Conservation (phyloP, 2,113 vertebrate species). For the Leucoraja erinaceus region DNA sequence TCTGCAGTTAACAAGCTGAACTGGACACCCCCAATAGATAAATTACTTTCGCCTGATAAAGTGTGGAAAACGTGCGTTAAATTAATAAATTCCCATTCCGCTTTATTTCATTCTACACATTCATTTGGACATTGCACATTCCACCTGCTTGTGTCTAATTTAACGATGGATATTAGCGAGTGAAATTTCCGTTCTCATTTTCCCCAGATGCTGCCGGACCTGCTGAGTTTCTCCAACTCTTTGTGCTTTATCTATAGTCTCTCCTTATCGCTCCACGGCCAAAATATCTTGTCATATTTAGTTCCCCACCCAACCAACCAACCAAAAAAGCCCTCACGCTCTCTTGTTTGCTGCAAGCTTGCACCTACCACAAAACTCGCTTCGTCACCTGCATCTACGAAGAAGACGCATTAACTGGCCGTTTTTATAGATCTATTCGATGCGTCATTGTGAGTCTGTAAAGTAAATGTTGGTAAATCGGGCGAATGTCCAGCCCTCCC, state of each 20-base stretch:
- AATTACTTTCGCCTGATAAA: no score
- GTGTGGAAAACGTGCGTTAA: no score
- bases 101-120: not conserved
- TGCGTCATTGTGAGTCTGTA: conserved; percentile 11
- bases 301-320: no score
- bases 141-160: not conserved
- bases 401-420: not conserved
- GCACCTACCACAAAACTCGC: not conserved
- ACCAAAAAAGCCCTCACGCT: not conserved
- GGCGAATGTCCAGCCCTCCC: not conserved
- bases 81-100: not conserved
- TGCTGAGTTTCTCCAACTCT: no score
- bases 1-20: not conserved
- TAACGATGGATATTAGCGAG: not conserved
- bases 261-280: not conserved
- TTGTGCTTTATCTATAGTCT: not conserved
- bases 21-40: no score
- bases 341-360: not conserved
- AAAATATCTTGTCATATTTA: not conserved
- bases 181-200: not conserved
- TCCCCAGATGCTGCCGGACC: no score
- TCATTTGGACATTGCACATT: not conserved
- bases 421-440: not conserved
- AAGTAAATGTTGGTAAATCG: not conserved
- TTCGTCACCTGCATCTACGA: no score